A percentile compares a stretch with the other conserved stretches of the same genome.
phyloP scores from a whole-genome alignment of 2,113 vertebrate genomes.

The Junco hyemalis region DNA sequence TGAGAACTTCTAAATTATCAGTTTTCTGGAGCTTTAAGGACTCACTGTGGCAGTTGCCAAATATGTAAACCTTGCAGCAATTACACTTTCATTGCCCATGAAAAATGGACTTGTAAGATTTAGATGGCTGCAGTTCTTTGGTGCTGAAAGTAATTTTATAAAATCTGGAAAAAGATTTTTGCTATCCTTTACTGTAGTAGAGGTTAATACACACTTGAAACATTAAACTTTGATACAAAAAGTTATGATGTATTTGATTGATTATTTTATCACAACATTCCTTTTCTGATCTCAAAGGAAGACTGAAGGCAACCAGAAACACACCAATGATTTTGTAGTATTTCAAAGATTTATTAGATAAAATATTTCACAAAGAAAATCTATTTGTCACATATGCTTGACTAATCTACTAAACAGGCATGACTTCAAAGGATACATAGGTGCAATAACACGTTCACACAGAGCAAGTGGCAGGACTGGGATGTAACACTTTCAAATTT shows the following conservation, averaged over 20 bases:
- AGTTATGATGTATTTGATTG: background rate
- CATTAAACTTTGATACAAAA: constrained; percentile 21
- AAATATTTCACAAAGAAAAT: constrained; percentile 48
- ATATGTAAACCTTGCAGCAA: constrained; percentile 52
- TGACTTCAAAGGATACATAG: constrained; percentile 44
- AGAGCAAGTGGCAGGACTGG: constrained; percentile 27
- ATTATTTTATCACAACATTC: constrained; percentile 46
- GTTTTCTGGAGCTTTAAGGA: constrained; percentile 29
- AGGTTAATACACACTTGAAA: constrained; percentile 1
- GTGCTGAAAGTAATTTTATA: constrained; percentile 42
- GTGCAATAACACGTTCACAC: background rate
- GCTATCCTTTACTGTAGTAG: background rate
- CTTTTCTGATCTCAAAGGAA: constrained; percentile 56
- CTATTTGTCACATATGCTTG: constrained; percentile 47
- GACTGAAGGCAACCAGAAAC: constrained; percentile 34
- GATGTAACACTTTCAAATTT: constrained; percentile 11
- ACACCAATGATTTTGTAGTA: background rate
- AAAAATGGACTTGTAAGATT: constrained; percentile 14
- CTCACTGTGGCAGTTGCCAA: constrained; percentile 38
- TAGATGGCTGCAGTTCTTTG: constrained; percentile 46
- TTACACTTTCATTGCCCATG: constrained; percentile 55
- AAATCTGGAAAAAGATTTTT: constrained; percentile 44
- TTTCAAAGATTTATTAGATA: constrained; percentile 41
- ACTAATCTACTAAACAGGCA: constrained; percentile 50
- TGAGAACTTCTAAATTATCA: background rate